Evolutionary conservation across 1,140 invertebrate genomes (phyloP).

Genomic region (Periplaneta americana): DNA sequence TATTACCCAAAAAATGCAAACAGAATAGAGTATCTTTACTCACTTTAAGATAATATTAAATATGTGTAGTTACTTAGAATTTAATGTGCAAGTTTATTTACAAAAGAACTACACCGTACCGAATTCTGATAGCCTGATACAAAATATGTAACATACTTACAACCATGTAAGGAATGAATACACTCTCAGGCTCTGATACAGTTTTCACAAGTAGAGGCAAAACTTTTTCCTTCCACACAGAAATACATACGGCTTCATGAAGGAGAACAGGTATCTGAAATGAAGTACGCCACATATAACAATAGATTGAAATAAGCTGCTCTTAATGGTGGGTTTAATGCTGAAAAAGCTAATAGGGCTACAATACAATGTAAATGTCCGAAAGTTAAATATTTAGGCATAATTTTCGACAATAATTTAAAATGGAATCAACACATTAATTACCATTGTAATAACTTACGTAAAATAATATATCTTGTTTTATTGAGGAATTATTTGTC

Average conservation of each 20-base stretch:
- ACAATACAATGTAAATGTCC: no score
- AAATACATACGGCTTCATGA: slow-evolving; percentile 68
- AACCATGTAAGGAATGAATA: slow-evolving; percentile 66
- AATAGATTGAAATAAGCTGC: no score
- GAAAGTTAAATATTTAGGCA: no score
- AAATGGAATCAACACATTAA: no score
- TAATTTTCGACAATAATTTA: no score
- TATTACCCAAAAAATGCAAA: no score
- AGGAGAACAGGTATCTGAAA: slow-evolving; percentile 59
- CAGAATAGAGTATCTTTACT: not conserved
- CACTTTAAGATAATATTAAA: not conserved
- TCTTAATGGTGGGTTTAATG: no score
- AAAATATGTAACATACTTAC: slow-evolving; percentile 28
- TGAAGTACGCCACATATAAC: slow-evolving; percentile 5
- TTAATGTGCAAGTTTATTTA: not conserved
- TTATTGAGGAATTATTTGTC: no score
- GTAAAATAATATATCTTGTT: no score
- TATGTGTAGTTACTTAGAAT: not conserved
- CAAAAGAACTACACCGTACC: not conserved
- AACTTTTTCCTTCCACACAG: slow-evolving; percentile 69
- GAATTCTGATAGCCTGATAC: not conserved
- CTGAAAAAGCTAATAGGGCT: no score
- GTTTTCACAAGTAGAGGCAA: slow-evolving; percentile 62
- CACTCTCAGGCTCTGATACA: slow-evolving; percentile 53
- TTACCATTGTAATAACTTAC: no score